These are phyloP conservation scores for Cromileptes altivelis DNA, from an alignment of 2,113 vertebrate species.

Conservation along the genomic window DNA sequence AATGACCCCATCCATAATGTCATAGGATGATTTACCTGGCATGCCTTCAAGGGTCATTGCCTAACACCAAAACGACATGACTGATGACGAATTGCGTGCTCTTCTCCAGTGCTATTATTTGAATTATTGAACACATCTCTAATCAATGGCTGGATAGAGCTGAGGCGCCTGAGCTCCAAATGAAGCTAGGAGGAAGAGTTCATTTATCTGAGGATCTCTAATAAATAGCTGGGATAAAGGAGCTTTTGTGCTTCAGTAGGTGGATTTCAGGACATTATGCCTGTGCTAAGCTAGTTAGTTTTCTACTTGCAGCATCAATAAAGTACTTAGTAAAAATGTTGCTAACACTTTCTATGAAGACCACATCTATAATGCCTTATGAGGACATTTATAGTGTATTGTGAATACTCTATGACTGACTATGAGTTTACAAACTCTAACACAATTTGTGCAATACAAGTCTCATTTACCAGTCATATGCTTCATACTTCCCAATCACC, in stretches of 20 bases:
- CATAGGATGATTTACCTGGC: conserved; percentile 61
- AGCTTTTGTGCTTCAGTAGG: background rate
- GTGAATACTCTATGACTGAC: too few relatives aligned
- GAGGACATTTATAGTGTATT: too few relatives aligned
- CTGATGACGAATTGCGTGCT: conserved; percentile 55
- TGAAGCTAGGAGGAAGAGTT: conserved; percentile 44
- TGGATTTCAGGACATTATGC: background rate
- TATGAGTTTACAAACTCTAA: too few relatives aligned
- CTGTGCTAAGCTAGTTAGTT: background rate
- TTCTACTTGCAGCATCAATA: too few relatives aligned
- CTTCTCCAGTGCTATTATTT: conserved; percentile 64
- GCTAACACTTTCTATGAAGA: too few relatives aligned
- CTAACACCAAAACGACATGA: conserved; percentile 59
- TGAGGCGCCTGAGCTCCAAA: conserved; percentile 41
- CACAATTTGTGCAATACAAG: too few relatives aligned
- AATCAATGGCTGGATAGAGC: conserved; percentile 61
- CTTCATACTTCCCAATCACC: too few relatives aligned
- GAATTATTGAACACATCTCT: conserved; percentile 70
- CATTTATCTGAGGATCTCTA: conserved; percentile 49
- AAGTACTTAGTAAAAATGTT: too few relatives aligned
- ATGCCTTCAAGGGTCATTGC: conserved; percentile 58
- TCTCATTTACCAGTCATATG: too few relatives aligned
- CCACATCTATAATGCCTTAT: too few relatives aligned
- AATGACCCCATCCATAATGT: conserved; percentile 76
- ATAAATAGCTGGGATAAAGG: conserved; percentile 24